Base-by-base conservation (phyloP, 2,888 invertebrate species). In the Masnerella sp. region DNA sequence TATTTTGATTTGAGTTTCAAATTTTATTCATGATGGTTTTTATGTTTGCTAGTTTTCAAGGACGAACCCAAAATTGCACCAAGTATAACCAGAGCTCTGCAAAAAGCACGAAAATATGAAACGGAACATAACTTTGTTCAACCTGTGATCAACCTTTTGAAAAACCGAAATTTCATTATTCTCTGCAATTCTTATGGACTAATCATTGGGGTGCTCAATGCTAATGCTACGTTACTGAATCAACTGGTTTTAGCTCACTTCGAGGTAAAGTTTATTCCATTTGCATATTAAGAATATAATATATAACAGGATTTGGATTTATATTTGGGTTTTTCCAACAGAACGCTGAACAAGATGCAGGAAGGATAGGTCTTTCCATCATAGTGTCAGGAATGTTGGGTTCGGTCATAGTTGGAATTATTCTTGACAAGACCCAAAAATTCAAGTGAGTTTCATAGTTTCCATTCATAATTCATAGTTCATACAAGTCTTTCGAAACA, bases 181-280 rank as follows among this genome's bases (percentile, higher is more conserved):
- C 88, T 93, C 1, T 89, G 91, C 58, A 82, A 91, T 28, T 90
- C 92, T 0, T 92, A 93, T 78, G 92, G 94, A 20, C 87, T 94
- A 56, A 93, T 92, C 83, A 91, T 92, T n/a, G 94, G 93, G 0
- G 92, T 92, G 5, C 91, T 93, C 82, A 93, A 93, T 83, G 92
- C 91, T 0, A 89, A 93, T 51, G 91, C 92, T 0, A 94, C 94
- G 0, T 88, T 93, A 15, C 89, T 89, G 15, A 89, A 89, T 76
- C 88, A 88, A 72, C 85, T 89, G 61, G 85, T 88, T 25, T 81
- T 89, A 1, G 77, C 80, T 7, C 88, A 88, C 70, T 89, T 88
- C 52, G 81, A 87, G 78, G 89, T 89, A 77, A 85, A 82, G 77
- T 49, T 4, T 7, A n/a, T n/a, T n/a, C n/a, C n/a, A n/a, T n/a